Conservation (phyloP, 2,888 invertebrate genomes). For the Thecocarcelia acutangulata region DNA sequence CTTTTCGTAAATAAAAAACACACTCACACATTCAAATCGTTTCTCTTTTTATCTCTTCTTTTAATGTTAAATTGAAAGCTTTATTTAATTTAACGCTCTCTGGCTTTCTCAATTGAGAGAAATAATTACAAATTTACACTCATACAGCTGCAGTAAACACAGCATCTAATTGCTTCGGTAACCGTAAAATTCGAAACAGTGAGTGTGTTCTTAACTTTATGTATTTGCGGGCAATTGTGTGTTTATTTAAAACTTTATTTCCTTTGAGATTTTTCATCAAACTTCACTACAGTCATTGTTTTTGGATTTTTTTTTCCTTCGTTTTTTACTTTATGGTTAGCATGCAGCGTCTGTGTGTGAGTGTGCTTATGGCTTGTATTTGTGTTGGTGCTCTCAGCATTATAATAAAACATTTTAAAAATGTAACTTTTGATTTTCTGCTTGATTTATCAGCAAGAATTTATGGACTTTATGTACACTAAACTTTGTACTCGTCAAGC, state of each 20-base stretch:
- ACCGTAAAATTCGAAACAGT: constrained; percentile 62
- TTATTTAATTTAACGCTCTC: constrained; percentile 50
- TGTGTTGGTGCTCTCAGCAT: constrained; percentile 59
- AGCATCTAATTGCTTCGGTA: constrained; percentile 64
- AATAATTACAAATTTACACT: constrained; percentile 26
- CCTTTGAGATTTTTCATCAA: constrained; percentile 31
- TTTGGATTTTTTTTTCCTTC: neutral
- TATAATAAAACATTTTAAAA: constrained; percentile 71
- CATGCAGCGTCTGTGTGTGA: constrained; percentile 6
- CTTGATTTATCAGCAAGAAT: constrained; percentile 77
- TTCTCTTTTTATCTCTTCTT: constrained; percentile 16
- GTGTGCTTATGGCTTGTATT: constrained; percentile 27
- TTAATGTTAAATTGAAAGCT: constrained; percentile 38
- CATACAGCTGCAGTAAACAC: constrained; percentile 10
- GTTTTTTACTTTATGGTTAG: neutral
- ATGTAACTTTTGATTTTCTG: constrained; percentile 75
- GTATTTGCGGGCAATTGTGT: constrained; percentile 1
- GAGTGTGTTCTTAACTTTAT: constrained; percentile 46
- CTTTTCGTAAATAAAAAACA: neutral
- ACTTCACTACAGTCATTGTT: constrained; percentile 12
- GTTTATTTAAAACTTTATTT: constrained; percentile 70
- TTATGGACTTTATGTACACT: constrained; percentile 70
- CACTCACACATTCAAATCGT: neutral
- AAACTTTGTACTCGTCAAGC: constrained; percentile 42
- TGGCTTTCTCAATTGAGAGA: constrained; percentile 34